phyloP scores from a whole-genome alignment of 2,113 vertebrate species.

The Xiphias gladius region DNA sequence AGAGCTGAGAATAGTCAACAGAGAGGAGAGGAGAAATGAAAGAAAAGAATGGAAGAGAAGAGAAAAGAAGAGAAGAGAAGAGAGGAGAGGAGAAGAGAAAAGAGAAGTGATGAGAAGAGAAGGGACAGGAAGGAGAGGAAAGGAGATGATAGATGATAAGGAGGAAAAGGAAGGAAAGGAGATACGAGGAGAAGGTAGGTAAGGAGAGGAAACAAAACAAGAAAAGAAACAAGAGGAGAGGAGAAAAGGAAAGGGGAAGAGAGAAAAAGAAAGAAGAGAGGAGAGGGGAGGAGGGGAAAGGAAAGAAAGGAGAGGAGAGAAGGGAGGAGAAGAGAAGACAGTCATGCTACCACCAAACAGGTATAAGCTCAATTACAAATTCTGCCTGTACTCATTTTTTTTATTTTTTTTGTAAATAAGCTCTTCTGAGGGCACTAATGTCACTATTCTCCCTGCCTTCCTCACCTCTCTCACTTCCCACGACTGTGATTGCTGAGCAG shows the following conservation, averaged over 20 bases:
- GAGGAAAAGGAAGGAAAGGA: background rate
- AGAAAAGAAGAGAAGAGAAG: background rate
- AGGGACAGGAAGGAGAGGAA: too few species aligned
- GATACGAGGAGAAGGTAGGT: too few species aligned
- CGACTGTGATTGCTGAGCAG: constrained; percentile 47
- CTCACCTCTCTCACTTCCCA: constrained; percentile 40
- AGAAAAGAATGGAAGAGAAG: constrained; percentile 31
- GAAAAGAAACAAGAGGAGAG: too few species aligned
- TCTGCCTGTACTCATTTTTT: constrained; percentile 30
- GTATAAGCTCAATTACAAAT: constrained; percentile 83
- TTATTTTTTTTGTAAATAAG: constrained; percentile 52
- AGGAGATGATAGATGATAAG: too few species aligned
- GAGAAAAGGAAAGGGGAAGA: background rate
- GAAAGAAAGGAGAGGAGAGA: background rate
- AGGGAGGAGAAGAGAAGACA: background rate
- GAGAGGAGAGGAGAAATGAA: constrained; percentile 40
- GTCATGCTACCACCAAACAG: constrained; percentile 65
- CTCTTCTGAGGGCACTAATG: constrained; percentile 54
- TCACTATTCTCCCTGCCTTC: constrained; percentile 49
- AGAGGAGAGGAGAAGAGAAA: background rate
- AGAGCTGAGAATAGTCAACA: background rate
- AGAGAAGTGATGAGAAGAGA: too few species aligned
- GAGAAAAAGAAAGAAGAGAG: background rate
- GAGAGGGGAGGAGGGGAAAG: background rate
- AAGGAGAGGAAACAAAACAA: too few species aligned